A percentile compares a stretch with the other conserved stretches of the same genome.
Evolutionary conservation across 2,113 vertebrate genomes (phyloP).

Genomic region (Epinephelus moara): DNA sequence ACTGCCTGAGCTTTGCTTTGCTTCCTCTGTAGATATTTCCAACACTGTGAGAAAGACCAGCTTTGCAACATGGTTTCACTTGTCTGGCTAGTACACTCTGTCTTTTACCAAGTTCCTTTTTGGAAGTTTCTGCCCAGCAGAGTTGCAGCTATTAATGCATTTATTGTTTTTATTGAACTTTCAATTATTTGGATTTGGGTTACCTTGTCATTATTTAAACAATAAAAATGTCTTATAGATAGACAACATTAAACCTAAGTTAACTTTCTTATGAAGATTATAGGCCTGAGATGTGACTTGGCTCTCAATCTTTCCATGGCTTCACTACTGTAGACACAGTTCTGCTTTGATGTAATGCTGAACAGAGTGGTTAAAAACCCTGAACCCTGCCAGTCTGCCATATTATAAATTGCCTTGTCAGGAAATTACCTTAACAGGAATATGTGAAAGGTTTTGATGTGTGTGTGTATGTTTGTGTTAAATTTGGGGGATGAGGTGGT

Average conservation of each 20-base stretch:
- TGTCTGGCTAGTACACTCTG: slow-evolving; percentile 17
- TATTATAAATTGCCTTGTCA: slow-evolving; percentile 62
- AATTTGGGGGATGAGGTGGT: slow-evolving; percentile 13
- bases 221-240: neutral
- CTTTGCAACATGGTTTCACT: slow-evolving; percentile 48
- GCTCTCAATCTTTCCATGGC: slow-evolving; percentile 28
- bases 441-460: slow-evolving; percentile 73
- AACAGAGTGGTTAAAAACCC: slow-evolving; percentile 26
- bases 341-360: slow-evolving; percentile 52
- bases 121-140: slow-evolving; percentile 25
- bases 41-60: slow-evolving; percentile 57
- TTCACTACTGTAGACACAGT: slow-evolving; percentile 29
- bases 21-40: slow-evolving; percentile 56
- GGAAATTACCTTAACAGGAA: slow-evolving; percentile 46
- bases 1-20: slow-evolving; percentile 42
- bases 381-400: slow-evolving; percentile 42
- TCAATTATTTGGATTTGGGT: neutral
- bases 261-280: slow-evolving; percentile 35
- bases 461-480: slow-evolving; percentile 45
- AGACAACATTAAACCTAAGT: neutral
- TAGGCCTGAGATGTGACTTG: slow-evolving; percentile 33
- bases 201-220: slow-evolving; percentile 4
- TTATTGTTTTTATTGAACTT: neutral
- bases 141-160: neutral
- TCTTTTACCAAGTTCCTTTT: slow-evolving; percentile 29